Evolutionary conservation across 2,888 invertebrate species (phyloP), one percentile per base, ranked within the genome.

Genomic region (Trachelus tabidus): DNA sequence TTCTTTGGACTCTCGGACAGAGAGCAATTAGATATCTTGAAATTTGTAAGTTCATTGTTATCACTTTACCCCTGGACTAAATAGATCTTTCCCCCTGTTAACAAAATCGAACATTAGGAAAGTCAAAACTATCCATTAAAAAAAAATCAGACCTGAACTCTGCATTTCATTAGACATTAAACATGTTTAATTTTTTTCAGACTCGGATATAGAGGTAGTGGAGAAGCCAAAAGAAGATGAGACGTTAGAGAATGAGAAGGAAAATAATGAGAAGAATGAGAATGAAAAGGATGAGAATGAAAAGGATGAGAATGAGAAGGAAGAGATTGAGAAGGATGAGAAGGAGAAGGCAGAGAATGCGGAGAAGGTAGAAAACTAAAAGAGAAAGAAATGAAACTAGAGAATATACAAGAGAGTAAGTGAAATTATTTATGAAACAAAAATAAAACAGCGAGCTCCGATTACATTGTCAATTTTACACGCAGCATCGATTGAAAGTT

Each of bases 131-230:
- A 56, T 56, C 23, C 9, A 56, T 56, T 56, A 56, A 56, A 9
- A 40, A 56, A 56, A 56, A 0, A 56, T 56, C 1, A 1, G 40
- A 40, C 6, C 15, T 6, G 15, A 6, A 40, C 6, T 23, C 23
- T 40, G 9, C 23, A 56, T 23, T 23, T 56, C 56, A 9, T 56
- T 56, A 23, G 23, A 23, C 56, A 23, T 2, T 9, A 23, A 56
- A 56, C 9, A 6, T 56, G 1, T 56, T 56, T 9, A 23, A 23
- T 23, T 56, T 56, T 56, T 56, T 6, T 56, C 9, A 90, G 91
- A 91, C 84, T 91, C 90, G 23, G 91, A 91, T 79, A 90, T 91
- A 73, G 91, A 91, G 81, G 89, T 91, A 9, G 89, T 91, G 30
- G 90, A 91, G 81, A 89, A 87, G 80, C 88, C 89, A 31, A 80